Percentiles rank a stretch among this genome's conserved stretches.
phyloP scores from a whole-genome alignment of 2,888 invertebrate species.

The Diogma glabrata region DNA sequence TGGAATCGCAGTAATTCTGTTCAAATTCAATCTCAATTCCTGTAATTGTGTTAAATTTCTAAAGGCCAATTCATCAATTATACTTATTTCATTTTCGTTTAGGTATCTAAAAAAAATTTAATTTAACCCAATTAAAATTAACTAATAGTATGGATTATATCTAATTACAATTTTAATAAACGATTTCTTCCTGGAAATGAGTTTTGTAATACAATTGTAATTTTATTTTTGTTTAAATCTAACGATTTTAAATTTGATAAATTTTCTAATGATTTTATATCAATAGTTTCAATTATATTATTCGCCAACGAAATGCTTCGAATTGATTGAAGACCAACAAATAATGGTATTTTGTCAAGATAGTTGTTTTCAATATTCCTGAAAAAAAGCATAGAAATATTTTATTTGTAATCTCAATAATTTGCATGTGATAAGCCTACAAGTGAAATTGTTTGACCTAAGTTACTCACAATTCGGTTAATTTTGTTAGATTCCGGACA shows the following conservation, averaged over 20 bases:
- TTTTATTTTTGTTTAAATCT: slow-evolving; percentile 38
- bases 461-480: slow-evolving; percentile 41
- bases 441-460: too few relatives aligned
- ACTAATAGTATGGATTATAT: too few relatives aligned
- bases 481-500: slow-evolving; percentile 37
- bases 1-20: slow-evolving; percentile 56
- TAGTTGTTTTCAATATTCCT: slow-evolving; percentile 21
- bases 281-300: slow-evolving; percentile 36
- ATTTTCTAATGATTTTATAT: slow-evolving; percentile 21
- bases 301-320: slow-evolving; percentile 60
- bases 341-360: neutral
- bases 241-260: slow-evolving; percentile 27
- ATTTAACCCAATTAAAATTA: neutral
- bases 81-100: slow-evolving; percentile 59
- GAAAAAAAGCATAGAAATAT: neutral
- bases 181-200: slow-evolving; percentile 44
- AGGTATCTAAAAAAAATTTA: slow-evolving; percentile 41
- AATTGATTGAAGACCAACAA: neutral
- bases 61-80: slow-evolving; percentile 59
- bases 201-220: slow-evolving; percentile 31
- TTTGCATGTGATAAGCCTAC: too few relatives aligned
- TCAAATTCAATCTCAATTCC: slow-evolving; percentile 68
- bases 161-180: slow-evolving; percentile 15
- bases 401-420: too few relatives aligned
- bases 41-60: slow-evolving; percentile 57